Evolutionary conservation across 1,140 invertebrate genomes (phyloP).

Genomic region (Scylla paramamosain): DNA sequence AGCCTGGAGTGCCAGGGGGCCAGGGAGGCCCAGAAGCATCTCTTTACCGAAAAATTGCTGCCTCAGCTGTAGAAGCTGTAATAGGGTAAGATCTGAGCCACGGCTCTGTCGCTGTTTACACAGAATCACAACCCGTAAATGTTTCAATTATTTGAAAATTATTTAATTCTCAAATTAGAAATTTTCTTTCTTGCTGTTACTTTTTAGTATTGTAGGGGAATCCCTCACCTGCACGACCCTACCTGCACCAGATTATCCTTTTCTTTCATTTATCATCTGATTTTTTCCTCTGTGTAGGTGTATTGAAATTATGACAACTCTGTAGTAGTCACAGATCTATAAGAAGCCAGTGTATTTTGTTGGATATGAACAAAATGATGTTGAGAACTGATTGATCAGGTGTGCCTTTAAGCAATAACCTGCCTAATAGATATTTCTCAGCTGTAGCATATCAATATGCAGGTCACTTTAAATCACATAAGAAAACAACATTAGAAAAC

Average conservation of each 20-base stretch:
- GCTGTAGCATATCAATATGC: too few species aligned
- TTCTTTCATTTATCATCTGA: background rate
- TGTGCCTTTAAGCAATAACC: background rate
- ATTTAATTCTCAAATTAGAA: background rate
- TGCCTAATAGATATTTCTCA: background rate
- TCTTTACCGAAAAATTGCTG: constrained; percentile 62
- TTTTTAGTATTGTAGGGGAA: background rate
- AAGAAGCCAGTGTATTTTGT: background rate
- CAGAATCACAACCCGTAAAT: background rate
- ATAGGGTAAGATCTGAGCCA: constrained; percentile 66
- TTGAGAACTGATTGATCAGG: background rate
- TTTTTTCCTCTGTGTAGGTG: background rate
- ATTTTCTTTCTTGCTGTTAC: background rate
- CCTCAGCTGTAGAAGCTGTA: constrained; percentile 56
- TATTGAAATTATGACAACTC: background rate
- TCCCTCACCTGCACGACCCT: background rate
- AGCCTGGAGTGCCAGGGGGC: constrained; percentile 40
- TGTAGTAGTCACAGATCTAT: background rate
- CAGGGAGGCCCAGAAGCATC: constrained; percentile 47
- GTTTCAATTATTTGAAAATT: background rate
- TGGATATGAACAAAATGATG: background rate
- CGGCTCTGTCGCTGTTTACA: background rate
- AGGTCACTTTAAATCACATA: too few species aligned
- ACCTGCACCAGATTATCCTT: background rate
- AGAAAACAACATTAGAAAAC: too few species aligned